Evolutionary conservation across 23 tunicate species (phyloP).

Genomic region (Halocynthia aurantium): DNA sequence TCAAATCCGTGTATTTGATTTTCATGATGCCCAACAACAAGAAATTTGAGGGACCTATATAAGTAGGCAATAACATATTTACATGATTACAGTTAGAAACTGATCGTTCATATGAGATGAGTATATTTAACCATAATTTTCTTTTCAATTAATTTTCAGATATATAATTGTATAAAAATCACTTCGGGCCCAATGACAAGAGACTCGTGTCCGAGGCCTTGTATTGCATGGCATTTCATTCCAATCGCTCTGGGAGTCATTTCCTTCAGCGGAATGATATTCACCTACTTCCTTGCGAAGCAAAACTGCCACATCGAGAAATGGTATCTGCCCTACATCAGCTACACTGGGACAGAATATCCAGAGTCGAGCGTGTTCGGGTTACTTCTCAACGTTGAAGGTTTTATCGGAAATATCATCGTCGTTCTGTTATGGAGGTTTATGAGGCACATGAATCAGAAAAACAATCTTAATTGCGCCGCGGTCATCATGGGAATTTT

Average conservation of each 20-base stretch:
- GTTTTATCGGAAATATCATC: constrained; percentile 51
- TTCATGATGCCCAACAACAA: too few relatives aligned
- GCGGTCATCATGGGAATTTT: constrained; percentile 36
- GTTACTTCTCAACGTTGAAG: constrained; percentile 56
- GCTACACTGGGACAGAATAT: constrained; percentile 87
- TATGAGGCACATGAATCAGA: constrained; percentile 46
- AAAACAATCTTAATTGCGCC: constrained; percentile 16
- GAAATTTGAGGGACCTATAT: too few relatives aligned
- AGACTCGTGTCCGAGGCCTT: too few relatives aligned
- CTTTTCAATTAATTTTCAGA: too few relatives aligned
- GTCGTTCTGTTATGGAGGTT: constrained; percentile 64
- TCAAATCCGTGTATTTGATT: too few relatives aligned
- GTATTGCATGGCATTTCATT: constrained; percentile 54
- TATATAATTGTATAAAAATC: too few relatives aligned
- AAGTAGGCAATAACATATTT: too few relatives aligned
- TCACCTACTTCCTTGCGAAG: constrained; percentile 56
- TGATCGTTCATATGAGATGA: too few relatives aligned
- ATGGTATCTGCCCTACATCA: constrained; percentile 76
- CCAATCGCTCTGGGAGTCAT: constrained; percentile 62
- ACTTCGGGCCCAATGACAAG: too few relatives aligned
- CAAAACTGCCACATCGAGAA: constrained; percentile 66
- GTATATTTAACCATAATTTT: too few relatives aligned
- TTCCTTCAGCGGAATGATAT: constrained; percentile 38
- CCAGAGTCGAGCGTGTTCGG: constrained; percentile 85
- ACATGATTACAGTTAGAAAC: too few relatives aligned